Percentiles rank a stretch among this genome's conserved stretches.
Conservation (phyloP, 2,888 invertebrate genomes). For the Cinara cedri region DNA sequence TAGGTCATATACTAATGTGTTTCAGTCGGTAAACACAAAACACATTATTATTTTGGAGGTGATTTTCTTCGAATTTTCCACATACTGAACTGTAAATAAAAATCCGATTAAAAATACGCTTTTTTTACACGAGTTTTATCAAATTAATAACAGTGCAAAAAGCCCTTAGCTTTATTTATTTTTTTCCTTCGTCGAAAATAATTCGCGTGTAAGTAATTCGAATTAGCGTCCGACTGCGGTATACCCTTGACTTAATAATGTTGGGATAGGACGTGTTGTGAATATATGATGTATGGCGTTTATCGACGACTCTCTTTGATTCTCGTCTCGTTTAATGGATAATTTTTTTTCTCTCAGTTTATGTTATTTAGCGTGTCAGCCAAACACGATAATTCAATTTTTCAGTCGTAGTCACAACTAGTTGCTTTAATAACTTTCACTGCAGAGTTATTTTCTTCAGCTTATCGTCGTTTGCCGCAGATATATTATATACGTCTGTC, state of each 20-base stretch:
- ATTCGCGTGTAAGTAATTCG: constrained; percentile 16
- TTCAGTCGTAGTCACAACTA: constrained; percentile 13
- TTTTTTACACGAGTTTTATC: too few relatives aligned
- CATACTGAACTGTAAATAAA: too few relatives aligned
- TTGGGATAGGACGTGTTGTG: too few relatives aligned
- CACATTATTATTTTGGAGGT: background rate
- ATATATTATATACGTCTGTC: background rate
- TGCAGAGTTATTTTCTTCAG: background rate
- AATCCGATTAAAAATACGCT: too few relatives aligned
- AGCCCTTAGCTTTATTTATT: background rate
- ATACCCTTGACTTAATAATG: background rate
- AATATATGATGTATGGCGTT: too few relatives aligned
- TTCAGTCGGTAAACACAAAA: background rate
- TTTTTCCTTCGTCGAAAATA: background rate
- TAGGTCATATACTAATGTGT: background rate
- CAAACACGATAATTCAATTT: constrained; percentile 27
- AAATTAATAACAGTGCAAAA: too few relatives aligned
- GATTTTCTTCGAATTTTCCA: too few relatives aligned
- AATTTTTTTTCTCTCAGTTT: constrained; percentile 3
- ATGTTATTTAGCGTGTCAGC: constrained; percentile 15
- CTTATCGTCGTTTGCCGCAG: background rate
- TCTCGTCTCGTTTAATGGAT: too few relatives aligned
- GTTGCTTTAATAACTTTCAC: background rate
- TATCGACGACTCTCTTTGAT: too few relatives aligned
- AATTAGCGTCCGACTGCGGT: background rate